Evolutionary conservation across 1,140 invertebrate species (phyloP), one percentile per base, ranked within the genome.

Genomic region (Plectrocnemia conspersa): DNA sequence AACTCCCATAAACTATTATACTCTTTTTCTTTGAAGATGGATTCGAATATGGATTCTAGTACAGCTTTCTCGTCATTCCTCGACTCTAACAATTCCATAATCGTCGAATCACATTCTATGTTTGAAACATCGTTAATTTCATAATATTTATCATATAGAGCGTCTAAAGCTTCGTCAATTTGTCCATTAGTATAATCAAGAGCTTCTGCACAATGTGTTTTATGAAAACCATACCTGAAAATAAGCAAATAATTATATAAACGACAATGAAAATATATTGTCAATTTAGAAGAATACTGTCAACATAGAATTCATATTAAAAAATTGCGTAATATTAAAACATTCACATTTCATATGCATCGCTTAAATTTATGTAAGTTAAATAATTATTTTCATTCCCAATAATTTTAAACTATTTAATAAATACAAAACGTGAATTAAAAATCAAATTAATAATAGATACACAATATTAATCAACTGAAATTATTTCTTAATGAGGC

Each of bases 31-130:
- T 72, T 70, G 67, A 85, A 88, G 19, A 71, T 73, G 45, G 74
- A 69, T 47, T 84, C 84, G 66, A 86, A 89, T 55, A 88, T 88
- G 29, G 85, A 86, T 67, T 85, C 77, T 24, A 89, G 67, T 1
- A 82, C 83, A 60, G 79, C 77, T 68, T 82, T 84, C 67, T 89
- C 86, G 49, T 88, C 84, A 5, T 64, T 66, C 57, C 79, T 77
- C 71, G 80, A 80, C 64, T 84, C 80, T 15, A 80, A 48, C 27
- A 86, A 63, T 61, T 84, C 82, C 7, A 70, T 58, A 50, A 66
- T 61, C 22, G 73, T 65, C 3, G 77, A 67, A 58, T 78, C 62
- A 58, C 64, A 68, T 42, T 64, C 63, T 23, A 68, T 64, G 62
- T 69, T 70, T 0, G 66, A 58, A 40, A 73, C 44, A 65, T 67